Conservation (phyloP, 1,140 invertebrate genomes). For the Zaprionus kolodkinae region DNA sequence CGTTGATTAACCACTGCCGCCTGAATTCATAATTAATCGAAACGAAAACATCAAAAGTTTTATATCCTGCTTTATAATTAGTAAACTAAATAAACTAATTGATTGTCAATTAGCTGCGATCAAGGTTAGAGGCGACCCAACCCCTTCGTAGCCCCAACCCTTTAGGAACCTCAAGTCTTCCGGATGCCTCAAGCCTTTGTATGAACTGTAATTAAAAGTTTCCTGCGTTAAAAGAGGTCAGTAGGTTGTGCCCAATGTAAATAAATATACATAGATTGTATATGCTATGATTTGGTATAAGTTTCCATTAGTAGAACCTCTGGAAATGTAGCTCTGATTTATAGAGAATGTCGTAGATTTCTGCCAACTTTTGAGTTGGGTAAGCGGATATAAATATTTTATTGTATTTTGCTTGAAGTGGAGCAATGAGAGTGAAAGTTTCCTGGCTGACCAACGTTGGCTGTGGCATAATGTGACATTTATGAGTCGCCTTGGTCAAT, state of each 20-base stretch:
- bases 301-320: background rate
- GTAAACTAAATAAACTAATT: constrained; percentile 19
- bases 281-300: background rate
- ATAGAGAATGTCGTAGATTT: background rate
- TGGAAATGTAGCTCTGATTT: no score
- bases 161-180: background rate
- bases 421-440: background rate
- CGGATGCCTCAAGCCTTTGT: no score
- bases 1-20: no score
- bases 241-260: background rate
- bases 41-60: constrained; percentile 2
- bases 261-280: background rate
- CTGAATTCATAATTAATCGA: background rate
- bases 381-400: constrained; percentile 1
- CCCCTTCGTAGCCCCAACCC: no score
- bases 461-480: constrained; percentile 19
- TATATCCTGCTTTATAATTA: background rate
- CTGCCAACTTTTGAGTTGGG: background rate
- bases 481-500: background rate
- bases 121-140: background rate
- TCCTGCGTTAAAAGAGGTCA: background rate
- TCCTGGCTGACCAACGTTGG: background rate
- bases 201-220: constrained; percentile 10
- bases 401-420: background rate
- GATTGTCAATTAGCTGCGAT: constrained; percentile 6